Evolutionary conservation across 1,140 invertebrate species (phyloP), one percentile per base, ranked within the genome.

Genomic region (Neotoxoptera formosana): DNA sequence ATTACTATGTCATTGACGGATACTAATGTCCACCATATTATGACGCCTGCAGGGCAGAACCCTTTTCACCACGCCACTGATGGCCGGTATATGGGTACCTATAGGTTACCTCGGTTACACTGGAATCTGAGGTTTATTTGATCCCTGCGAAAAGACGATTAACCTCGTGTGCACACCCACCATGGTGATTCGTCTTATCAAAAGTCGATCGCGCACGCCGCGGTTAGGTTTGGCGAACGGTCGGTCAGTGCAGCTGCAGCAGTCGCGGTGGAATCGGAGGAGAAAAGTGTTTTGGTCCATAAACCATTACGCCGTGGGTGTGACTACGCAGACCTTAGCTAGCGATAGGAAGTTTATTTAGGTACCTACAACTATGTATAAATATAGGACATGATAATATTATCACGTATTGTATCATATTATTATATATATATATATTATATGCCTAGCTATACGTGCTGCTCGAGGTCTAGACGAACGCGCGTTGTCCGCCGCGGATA

Each of bases 201-300:
- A 48, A 89, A 25, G 2, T 34, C 87, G 20, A 89, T 53, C 87
- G 21, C 48, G n/a, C 84, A 36, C 36, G 30, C 86, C 8, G 47
- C 87, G 87, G 21, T 53, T 34, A 41, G 11, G 51, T 89, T 89
- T 56, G 2, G 88, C 88, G 11, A 41, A 41, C 51, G 7, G 41
- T 56, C 48, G 6, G 51, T 41, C 51, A 34, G 34, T 53, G 84
- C 11, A 20, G 45, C 45, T 25, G 84, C 25, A 53, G 36, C 3
- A 17, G 81, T 9, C 11, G 20, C 9, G 36, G n/a, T 23, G 87
- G 23, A 51, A 41, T 41, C 41, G 41, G 51, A 51, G 25, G 25
- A 89, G 88, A 89, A 89, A 89, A 89, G 20, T 36, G 34, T 56
- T 89, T 89, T 48, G 48, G 88, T 36, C 21, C 48, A 53, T 53